These are phyloP conservation scores for Myotis pilosus DNA, from an alignment of 2,797 vertebrate species.

Conservation along the genomic window DNA sequence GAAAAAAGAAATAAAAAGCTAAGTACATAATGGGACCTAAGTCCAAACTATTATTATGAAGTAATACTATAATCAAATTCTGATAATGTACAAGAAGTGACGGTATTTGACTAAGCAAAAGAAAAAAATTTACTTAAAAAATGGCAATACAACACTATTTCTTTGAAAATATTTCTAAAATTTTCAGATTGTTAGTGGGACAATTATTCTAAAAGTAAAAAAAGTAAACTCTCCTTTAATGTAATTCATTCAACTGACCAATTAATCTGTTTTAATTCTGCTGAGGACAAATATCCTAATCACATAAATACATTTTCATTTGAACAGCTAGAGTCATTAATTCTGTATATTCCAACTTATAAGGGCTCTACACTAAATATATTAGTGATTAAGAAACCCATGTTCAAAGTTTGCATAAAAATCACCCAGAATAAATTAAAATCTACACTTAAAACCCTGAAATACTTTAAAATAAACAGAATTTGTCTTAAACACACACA, in stretches of 20 bases:
- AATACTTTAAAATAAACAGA: constrained; percentile 49
- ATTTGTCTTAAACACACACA: background rate
- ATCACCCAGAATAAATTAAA: constrained; percentile 27
- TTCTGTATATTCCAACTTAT: background rate
- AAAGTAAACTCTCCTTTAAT: background rate
- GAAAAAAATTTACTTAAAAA: constrained; percentile 35
- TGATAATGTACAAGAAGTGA: background rate
- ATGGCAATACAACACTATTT: background rate
- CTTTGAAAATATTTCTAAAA: constrained; percentile 19
- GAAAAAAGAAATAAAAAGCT: constrained; percentile 27
- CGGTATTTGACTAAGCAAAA: background rate
- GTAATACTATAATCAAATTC: background rate
- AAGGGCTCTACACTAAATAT: background rate
- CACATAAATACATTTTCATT: background rate
- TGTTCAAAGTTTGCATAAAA: background rate
- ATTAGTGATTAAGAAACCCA: background rate
- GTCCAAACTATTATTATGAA: background rate
- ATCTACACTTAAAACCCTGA: constrained; percentile 22
- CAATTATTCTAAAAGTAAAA: background rate
- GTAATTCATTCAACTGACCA: background rate
- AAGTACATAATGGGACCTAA: background rate
- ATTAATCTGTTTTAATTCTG: background rate
- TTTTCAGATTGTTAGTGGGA: background rate
- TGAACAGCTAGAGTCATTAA: background rate
- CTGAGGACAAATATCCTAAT: background rate